Evolutionary conservation across 2,113 vertebrate species (phyloP).

Genomic region (Calidris pugnax): DNA sequence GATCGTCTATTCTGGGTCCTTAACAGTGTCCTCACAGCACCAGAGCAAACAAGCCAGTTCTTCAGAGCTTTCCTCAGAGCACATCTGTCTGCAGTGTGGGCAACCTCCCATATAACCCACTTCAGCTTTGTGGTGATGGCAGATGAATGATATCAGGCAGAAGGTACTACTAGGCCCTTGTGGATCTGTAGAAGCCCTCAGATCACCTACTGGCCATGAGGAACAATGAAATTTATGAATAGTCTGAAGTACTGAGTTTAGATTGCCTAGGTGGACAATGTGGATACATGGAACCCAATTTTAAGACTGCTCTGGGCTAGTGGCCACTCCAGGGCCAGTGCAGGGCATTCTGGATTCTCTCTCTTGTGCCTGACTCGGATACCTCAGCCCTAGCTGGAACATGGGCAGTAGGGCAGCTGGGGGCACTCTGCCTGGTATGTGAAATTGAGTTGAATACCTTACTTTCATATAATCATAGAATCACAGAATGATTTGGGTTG

Average conservation of each 20-base stretch:
- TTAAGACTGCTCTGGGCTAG: background rate
- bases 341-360: background rate
- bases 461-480: background rate
- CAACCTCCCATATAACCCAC: background rate
- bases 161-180: background rate
- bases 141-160: background rate
- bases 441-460: background rate
- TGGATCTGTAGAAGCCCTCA: background rate
- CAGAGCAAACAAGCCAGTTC: background rate
- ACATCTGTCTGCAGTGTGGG: background rate
- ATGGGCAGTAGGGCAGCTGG: accelerated
- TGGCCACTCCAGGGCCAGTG: background rate
- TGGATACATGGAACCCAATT: background rate
- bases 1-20: background rate
- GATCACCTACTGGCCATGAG: background rate
- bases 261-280: background rate
- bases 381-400: background rate
- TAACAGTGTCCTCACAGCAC: background rate
- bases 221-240: background rate
- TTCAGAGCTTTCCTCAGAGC: background rate
- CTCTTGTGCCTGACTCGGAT: background rate
- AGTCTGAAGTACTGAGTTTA: background rate
- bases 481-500: too few relatives aligned
- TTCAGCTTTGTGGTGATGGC: background rate
- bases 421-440: accelerated